These are phyloP conservation scores for Nesogale talazaci DNA, from an alignment of 2,113 vertebrate genomes.

Conservation along the genomic window DNA sequence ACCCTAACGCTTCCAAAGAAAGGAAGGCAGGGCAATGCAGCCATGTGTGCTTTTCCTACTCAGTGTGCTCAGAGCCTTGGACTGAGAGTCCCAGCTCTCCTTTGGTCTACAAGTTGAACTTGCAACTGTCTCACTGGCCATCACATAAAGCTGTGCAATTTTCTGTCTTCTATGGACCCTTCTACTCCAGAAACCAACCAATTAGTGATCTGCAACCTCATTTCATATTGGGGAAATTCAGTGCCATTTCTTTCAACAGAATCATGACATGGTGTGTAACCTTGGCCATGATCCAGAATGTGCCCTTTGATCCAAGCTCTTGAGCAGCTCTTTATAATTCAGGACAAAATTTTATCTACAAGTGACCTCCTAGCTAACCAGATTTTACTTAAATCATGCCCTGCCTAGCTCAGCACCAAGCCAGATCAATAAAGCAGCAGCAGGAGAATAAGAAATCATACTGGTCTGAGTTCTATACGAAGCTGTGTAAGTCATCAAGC, in stretches of 20 bases:
- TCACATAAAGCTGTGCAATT: neutral
- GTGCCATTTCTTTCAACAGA: neutral
- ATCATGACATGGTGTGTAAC: neutral
- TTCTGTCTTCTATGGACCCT: neutral
- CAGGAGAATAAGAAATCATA: neutral
- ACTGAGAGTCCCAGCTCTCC: neutral
- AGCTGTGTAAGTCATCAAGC: neutral
- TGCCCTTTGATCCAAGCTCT: neutral
- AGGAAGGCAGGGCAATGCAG: neutral
- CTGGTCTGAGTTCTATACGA: no score
- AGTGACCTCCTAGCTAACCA: neutral
- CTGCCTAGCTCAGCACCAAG: neutral
- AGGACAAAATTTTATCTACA: neutral
- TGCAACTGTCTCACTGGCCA: neutral
- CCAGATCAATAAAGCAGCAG: neutral
- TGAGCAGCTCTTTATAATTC: neutral
- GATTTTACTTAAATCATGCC: neutral
- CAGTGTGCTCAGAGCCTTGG: neutral
- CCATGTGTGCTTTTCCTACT: neutral
- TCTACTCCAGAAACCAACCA: neutral
- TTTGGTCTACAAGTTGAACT: neutral
- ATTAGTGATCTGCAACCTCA: neutral
- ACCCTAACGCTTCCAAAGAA: neutral
- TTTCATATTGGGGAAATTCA: neutral
- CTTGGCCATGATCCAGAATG: neutral